Base-by-base conservation (phyloP, 1,140 invertebrate genomes). In the Acromyrmex echinatior region DNA sequence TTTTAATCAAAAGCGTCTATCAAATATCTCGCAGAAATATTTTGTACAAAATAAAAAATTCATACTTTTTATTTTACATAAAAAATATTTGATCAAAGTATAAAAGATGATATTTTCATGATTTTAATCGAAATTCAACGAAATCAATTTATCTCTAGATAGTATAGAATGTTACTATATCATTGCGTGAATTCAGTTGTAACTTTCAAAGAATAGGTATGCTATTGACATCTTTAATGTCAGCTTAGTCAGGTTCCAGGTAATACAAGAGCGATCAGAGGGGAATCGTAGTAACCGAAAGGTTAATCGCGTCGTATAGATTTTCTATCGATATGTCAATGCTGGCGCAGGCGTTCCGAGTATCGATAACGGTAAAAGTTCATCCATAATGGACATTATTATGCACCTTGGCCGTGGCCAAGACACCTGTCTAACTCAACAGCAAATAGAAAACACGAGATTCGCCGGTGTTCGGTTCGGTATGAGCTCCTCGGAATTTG, bases 391-490 rank as follows among this genome's bases (percentile, higher is more conserved):
- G 39, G 10, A 73, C 18, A 12, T 73, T 86, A 79, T 90, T 81
- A 87, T 90, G 89, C 89, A 90, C 76, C 80, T 84, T 79, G 77
- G 77, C 25, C 53, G 81, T 49, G 49, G 86, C 84, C 91, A 21
- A 21, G 21, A 87, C 86, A 87, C 87, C 87, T 88, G 90, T 81
- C 90, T 91, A 91, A 91, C 85, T 81, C 79, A 89, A 87, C 60
- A 70, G 85, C 85, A 91, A 91, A 91, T 87, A 91, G n/a, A n/a
- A n/a, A n/a, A 87, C 78, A 74, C 86, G 85, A 90, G 80, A 86
- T 76, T 65, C 58, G 63, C 45, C 31, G 84, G 82, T 49, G 62
- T 84, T 56, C 65, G 82, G 82, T 45, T 74, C 45, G 14, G 12
- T 62, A 28, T 16, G 85, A 25, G 53, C 73, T 53, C 66, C 73